Evolutionary conservation across 2,888 invertebrate species (phyloP), one percentile per base, ranked within the genome.

Genomic region (Andrena flavipes): DNA sequence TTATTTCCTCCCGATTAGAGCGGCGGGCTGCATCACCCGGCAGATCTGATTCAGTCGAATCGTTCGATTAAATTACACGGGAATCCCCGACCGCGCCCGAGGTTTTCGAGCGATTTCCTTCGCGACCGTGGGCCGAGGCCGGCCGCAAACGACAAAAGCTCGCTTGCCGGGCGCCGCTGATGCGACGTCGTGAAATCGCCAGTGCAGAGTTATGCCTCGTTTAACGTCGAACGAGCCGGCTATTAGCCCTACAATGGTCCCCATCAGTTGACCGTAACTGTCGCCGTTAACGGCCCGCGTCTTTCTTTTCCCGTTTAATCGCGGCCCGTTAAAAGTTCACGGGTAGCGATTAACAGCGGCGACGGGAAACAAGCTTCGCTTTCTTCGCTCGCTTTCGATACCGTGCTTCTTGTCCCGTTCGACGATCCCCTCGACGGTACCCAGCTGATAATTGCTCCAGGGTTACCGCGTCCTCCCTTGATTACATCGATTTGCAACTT

Each of bases 1-100:
- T 90, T 88, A 90, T 87, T 90, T 89, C 90, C 90, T 84, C 80
- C 83, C 88, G 88, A 90, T 91, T 91, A 90, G 86, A 81, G 82
- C 76, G 59, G 71, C 33, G 35, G 35, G 78, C 42, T 62, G 65
- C 60, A 59, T 70, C 78, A 63, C 51, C n/a, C 75, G 20, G 62
- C 60, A 49, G 63, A 30, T 74, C 75, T 73, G 72, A 70, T 69
- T 49, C 80, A 51, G 49, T 71, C 13, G 60, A 81, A 62, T 75
- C 77, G 75, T 77, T 73, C 71, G 74, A 88, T 88, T 82, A 86
- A 87, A 84, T 81, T 71, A 62, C 79, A 70, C 82, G 72, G 67
- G 72, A 63, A 76, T 54, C 68, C 77, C 35, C 54, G 59, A 76
- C 69, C 76, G 42, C 56, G 20, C 63, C 65, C 69, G 30, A 56